These are phyloP conservation scores for Drosophila peninsularis DNA, from an alignment of 2,888 invertebrate genomes.

Conservation along the genomic window DNA sequence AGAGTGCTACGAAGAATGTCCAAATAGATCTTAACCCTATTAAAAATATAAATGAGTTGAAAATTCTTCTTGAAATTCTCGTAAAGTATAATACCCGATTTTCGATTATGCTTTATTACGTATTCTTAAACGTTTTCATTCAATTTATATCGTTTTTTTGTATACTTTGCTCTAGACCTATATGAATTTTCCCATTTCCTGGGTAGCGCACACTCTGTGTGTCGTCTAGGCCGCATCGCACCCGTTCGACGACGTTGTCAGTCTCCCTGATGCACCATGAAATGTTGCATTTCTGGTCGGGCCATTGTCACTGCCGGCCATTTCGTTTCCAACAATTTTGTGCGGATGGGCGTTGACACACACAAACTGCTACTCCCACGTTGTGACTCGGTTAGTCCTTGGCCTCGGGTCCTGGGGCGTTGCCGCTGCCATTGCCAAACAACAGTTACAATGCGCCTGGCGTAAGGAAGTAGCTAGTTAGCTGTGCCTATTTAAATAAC, in stretches of 20 bases:
- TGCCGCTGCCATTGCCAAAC: constrained; percentile 44
- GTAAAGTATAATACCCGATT: too few relatives aligned
- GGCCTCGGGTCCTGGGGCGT: constrained; percentile 36
- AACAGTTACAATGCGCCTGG: constrained; percentile 63
- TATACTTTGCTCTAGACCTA: background rate
- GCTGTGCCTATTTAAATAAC: constrained; percentile 76
- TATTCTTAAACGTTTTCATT: background rate
- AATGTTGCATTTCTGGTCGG: constrained; percentile 60
- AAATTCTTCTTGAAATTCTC: too few relatives aligned
- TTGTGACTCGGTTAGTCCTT: constrained; percentile 4
- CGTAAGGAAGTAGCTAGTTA: constrained; percentile 83
- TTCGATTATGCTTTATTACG: background rate
- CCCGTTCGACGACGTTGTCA: constrained; percentile 10
- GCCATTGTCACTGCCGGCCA: constrained; percentile 16
- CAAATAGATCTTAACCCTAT: too few relatives aligned
- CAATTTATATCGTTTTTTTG: background rate
- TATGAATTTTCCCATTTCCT: background rate
- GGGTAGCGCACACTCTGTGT: constrained; percentile 24
- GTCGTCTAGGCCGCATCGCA: constrained; percentile 18
- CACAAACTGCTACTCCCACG: constrained; percentile 49
- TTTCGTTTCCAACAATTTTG: constrained; percentile 45
- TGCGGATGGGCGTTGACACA: constrained; percentile 54
- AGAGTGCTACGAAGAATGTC: too few relatives aligned
- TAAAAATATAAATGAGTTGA: too few relatives aligned
- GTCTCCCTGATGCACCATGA: constrained; percentile 61